Percentiles rank a stretch among this genome's conserved stretches.
phyloP scores from a whole-genome alignment of 2,113 vertebrate species.

The Clarias magur region DNA sequence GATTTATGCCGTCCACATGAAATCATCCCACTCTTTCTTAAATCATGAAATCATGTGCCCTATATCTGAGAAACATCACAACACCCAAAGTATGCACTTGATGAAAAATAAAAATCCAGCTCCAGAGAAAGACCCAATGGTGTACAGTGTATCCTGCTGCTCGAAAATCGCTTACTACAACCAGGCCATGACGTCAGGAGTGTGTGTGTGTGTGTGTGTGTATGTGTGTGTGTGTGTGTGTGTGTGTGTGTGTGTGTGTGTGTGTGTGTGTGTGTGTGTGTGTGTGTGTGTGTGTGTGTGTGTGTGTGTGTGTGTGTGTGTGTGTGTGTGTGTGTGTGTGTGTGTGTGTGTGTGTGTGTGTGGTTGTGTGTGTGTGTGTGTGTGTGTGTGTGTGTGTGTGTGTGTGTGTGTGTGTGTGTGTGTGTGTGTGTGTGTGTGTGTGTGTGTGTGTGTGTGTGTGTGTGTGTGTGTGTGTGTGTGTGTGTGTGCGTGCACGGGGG shows the following conservation, averaged over 20 bases:
- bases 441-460: not conserved
- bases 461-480: not conserved
- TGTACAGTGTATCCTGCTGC: constrained; percentile 16
- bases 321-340: not conserved
- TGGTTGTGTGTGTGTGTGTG: too few relatives aligned
- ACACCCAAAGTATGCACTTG: not conserved
- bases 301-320: not conserved
- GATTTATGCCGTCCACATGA: not conserved
- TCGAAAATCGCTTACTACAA: constrained; percentile 36
- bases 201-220: not conserved
- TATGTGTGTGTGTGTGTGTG: not conserved
- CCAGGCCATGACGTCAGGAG: constrained; percentile 30
- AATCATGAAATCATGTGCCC: not conserved
- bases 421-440: too few relatives aligned
- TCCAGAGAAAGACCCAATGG: constrained; percentile 19
- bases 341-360: not conserved
- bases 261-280: not conserved
- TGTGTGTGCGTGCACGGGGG: not conserved
- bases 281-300: not conserved
- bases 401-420: not conserved
- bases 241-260: not conserved
- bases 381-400: not conserved
- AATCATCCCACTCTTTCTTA: not conserved
- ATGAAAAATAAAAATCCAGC: not conserved
- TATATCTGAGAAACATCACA: not conserved